Conservation (phyloP, 2,113 vertebrate genomes). For the Ahaetulla prasina region DNA sequence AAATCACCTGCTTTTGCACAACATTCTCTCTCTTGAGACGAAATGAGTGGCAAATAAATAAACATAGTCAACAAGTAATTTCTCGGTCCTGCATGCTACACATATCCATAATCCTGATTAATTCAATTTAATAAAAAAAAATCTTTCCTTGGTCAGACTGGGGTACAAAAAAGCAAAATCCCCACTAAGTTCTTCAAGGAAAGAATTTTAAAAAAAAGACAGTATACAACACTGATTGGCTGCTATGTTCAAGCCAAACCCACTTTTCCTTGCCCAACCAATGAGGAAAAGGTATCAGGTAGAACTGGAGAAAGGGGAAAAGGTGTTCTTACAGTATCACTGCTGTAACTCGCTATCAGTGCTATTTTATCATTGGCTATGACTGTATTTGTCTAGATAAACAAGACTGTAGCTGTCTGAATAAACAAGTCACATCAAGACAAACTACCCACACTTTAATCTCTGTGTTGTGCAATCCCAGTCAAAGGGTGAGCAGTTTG, state of each 20-base stretch:
- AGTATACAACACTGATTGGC: background rate
- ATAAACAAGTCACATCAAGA: background rate
- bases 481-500: background rate
- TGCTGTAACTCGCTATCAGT: background rate
- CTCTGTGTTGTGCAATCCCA: background rate
- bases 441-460: background rate
- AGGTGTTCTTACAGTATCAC: background rate
- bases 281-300: background rate
- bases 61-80: background rate
- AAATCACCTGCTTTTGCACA: background rate
- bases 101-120: background rate
- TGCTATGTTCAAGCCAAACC: background rate
- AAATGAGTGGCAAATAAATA: background rate
- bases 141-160: background rate
- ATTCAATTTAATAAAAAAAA: background rate
- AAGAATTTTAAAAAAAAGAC: background rate
- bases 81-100: background rate
- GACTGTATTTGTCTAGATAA: background rate
- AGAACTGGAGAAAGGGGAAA: background rate
- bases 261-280: background rate
- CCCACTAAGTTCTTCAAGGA: background rate
- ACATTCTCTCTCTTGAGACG: background rate
- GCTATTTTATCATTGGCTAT: background rate
- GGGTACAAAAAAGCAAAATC: background rate
- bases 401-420: background rate